Evolutionary conservation across 1,140 invertebrate genomes (phyloP), one percentile per base, ranked within the genome.

Genomic region (Drosophila equinoxialis): DNA sequence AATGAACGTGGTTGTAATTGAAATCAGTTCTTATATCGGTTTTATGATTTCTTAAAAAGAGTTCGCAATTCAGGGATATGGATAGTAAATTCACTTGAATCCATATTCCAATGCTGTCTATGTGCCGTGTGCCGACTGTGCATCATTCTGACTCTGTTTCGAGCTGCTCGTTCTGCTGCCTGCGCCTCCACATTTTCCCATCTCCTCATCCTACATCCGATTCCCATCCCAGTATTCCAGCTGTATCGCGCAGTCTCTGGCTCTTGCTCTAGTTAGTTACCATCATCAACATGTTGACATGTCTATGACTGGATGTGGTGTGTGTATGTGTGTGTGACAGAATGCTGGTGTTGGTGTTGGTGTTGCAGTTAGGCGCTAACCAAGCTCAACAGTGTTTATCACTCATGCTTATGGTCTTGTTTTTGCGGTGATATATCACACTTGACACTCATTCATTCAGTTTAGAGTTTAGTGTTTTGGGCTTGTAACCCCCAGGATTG

Each of bases 381-480:
- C 82, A 71, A 89, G 84, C 80, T 89, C 79, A 84, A 89, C 84
- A 87, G 84, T 85, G 84, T 89, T 89, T 89, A 89, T 89, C 84
- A 89, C 84, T 89, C 80, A 81, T 89, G 80, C 84, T 90, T 89
- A 91, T 90, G 89, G 83, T 90, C 83, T 81, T 87, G 83, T 90
- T 90, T 90, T 84, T 90, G 83, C 81, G 87, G 89, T 90, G 87
- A 90, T 90, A 90, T 90, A 91, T 91, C 89, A 91, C 89, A 91
- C 89, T 91, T 91, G 89, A 91, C 89, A 91, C 84, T 91, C 89
- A 91, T 91, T 91, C 89, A 91, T 90, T 89, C 85, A 90, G 84
- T 83, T 89, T 82, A 70, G 79, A 85, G 78, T 85, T 85, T 85
- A 81, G 81, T 81, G 82, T 84, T 72, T 77, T 85, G 77, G 77